phyloP scores from a whole-genome alignment of 2,113 vertebrate species.

The Leptobrachium ailaonicum region DNA sequence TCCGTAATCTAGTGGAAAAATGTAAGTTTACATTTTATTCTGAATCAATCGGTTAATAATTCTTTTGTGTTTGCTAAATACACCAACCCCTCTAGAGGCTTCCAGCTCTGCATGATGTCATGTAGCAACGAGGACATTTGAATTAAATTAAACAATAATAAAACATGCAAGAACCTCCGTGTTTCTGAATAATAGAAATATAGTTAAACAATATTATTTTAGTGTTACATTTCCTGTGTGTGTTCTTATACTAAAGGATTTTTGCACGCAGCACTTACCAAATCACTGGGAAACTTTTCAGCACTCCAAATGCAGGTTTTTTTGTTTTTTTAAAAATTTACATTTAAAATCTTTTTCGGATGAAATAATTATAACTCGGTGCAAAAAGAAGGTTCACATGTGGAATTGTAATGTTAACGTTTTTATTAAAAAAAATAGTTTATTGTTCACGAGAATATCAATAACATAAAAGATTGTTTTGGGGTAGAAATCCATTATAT shows the following conservation, averaged over 20 bases:
- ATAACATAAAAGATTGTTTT: too few species aligned
- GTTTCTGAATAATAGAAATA: not conserved
- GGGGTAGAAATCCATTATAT: too few species aligned
- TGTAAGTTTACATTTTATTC: not conserved
- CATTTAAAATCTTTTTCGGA: too few species aligned
- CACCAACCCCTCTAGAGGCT: not conserved
- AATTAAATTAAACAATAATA: not conserved
- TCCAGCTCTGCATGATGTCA: not conserved
- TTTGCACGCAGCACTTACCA: not conserved
- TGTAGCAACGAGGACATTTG: not conserved
- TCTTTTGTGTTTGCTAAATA: not conserved
- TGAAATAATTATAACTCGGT: too few species aligned
- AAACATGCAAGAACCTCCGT: not conserved
- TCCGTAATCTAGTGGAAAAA: too few species aligned
- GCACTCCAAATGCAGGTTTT: too few species aligned
- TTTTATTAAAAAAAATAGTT: too few species aligned
- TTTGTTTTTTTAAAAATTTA: too few species aligned
- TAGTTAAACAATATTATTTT: not conserved
- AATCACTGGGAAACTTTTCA: too few species aligned
- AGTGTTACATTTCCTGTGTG: not conserved
- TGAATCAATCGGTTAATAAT: not conserved
- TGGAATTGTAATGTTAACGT: too few species aligned
- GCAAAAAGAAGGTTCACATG: too few species aligned
- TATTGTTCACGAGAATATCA: too few species aligned
- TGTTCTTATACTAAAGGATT: not conserved